These are phyloP conservation scores for Drosophila anomalipes DNA, from an alignment of 2,888 invertebrate genomes.

Conservation along the genomic window DNA sequence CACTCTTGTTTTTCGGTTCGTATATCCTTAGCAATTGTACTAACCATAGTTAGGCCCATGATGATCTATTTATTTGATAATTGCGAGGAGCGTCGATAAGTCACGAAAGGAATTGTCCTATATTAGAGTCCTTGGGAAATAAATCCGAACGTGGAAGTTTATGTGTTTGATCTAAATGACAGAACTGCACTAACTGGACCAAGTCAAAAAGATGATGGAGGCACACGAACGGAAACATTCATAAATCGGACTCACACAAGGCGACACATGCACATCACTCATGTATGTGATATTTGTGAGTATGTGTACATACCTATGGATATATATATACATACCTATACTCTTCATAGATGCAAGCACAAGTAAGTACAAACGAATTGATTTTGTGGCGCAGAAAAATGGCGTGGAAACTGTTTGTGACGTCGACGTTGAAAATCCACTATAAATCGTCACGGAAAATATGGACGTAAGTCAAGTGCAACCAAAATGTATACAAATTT, in stretches of 20 bases:
- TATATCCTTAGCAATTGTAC: constrained; percentile 13
- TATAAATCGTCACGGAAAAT: constrained; percentile 71
- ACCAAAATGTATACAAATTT: neutral
- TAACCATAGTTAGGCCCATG: constrained; percentile 75
- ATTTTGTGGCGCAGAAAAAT: constrained; percentile 50
- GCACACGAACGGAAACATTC: constrained; percentile 70
- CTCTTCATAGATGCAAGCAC: constrained; percentile 14
- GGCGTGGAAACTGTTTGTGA: constrained; percentile 60
- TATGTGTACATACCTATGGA: neutral
- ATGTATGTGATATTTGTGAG: neutral
- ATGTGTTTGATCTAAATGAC: constrained; percentile 79
- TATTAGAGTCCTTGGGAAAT: constrained; percentile 18
- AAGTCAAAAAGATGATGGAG: constrained; percentile 72
- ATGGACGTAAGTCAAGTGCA: constrained; percentile 37
- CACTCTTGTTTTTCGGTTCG: neutral
- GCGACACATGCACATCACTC: constrained; percentile 45
- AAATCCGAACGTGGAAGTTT: constrained; percentile 55
- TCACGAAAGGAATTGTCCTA: neutral
- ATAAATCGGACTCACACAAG: constrained; percentile 55
- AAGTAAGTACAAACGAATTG: constrained; percentile 50
- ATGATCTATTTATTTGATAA: constrained; percentile 17
- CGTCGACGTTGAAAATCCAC: constrained; percentile 77
- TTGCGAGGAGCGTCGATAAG: neutral
- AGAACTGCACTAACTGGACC: constrained; percentile 83
- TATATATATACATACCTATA: constrained; percentile 8